Base-by-base conservation (phyloP, 2,113 vertebrate species). In the Jacana jacana region DNA sequence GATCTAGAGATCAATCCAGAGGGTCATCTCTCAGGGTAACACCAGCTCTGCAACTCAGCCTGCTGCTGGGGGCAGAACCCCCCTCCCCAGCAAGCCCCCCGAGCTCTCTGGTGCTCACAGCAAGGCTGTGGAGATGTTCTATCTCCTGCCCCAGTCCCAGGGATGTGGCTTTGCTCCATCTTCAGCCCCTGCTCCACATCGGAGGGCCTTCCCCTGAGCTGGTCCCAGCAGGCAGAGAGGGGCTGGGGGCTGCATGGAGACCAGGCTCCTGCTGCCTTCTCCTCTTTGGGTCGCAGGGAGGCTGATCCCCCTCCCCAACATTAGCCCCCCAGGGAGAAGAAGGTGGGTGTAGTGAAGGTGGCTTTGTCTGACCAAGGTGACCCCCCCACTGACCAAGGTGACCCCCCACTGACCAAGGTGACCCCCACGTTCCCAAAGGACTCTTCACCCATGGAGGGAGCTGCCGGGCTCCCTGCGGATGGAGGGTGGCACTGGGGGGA, bases 61-160 rank as follows among this genome's bases (percentile, higher is more conserved):
- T 27, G 33, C 35, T 63, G 17, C 33, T 10, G 3, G 13, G 48
- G 46, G 71, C 10, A 33, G 39, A 30, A 16, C 5, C 15, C 52
- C 18, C 1, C 25, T 48, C 35, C 44, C 40, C 10, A 2, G 10
- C 17, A 20, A 31, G 39, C 39, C 10, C 10, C 39, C 39, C 30
- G 10, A 30, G 4, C 11, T 39, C 61, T 28, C 30, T 6, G 33
- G 17, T 33, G 40, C 57, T 46, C 9, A 2, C 33, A 37, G 68
- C 55, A 35, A 27, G 46, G 58, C 49, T 23, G 0, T n/a, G 40
- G 52, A 12, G 8, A 13, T 1, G 17, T 20, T 44, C 24, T 0
- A 1, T 15, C 71, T 65, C 40, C 70, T 48, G 40, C 60, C 28
- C 11, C 6, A 3, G n/a, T 65, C 33, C n/a, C 51, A 15, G 17